Evolutionary conservation across 2,888 invertebrate species (phyloP).

Genomic region (Plusia festucae): DNA sequence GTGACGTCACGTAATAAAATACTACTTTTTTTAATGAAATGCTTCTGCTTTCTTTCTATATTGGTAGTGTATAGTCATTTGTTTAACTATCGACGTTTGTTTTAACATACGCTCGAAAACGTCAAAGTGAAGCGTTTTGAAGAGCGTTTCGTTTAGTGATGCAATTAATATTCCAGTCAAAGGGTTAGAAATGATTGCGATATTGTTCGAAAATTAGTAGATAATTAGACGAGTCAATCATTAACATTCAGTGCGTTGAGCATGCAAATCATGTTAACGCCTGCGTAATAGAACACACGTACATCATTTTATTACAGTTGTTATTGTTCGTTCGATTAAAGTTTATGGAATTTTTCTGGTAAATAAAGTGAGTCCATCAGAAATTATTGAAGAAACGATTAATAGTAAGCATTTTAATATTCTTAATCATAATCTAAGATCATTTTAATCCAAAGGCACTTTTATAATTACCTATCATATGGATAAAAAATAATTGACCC

Average conservation of each 20-base stretch:
- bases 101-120: too few species aligned
- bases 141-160: neutral
- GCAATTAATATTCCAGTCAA: constrained; percentile 10
- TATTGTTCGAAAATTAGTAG: constrained; percentile 6
- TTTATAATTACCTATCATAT: too few species aligned
- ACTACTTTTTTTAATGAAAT: neutral
- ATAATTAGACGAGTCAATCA: constrained; percentile 11
- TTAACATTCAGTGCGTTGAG: constrained; percentile 15
- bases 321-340: too few species aligned
- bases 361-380: too few species aligned
- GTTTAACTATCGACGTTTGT: neutral
- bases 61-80: neutral
- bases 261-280: constrained; percentile 16
- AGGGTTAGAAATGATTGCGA: neutral
- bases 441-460: too few species aligned
- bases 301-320: neutral
- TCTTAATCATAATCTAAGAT: too few species aligned
- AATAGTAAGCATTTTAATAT: too few species aligned
- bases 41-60: neutral
- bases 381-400: too few species aligned
- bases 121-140: neutral
- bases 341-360: too few species aligned
- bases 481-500: too few species aligned
- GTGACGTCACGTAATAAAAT: too few species aligned
- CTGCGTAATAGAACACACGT: constrained; percentile 17